Percentiles rank a stretch among this genome's conserved stretches.
Conservation (phyloP, 2,113 vertebrate genomes). For the Pseudorectes ferrugineus region DNA sequence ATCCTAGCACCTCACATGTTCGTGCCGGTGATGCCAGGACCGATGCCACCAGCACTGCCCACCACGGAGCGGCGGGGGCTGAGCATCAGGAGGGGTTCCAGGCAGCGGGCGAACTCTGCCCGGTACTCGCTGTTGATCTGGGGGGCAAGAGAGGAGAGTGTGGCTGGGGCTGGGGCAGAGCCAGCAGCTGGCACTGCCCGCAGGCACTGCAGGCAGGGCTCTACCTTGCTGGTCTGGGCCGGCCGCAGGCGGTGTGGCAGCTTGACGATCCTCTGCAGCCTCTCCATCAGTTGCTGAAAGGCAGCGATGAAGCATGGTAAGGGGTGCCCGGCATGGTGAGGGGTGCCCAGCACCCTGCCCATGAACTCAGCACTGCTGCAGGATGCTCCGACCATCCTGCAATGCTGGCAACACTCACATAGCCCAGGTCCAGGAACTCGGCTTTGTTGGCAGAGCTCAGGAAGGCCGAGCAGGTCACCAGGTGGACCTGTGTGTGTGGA, state of each 20-base stretch:
- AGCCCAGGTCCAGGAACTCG: slow-evolving; percentile 90
- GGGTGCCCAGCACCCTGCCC: no score
- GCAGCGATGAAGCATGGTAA: fast-evolving
- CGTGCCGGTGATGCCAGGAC: slow-evolving; percentile 44
- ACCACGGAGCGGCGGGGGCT: slow-evolving; percentile 70
- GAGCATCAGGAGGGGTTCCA: slow-evolving; percentile 83
- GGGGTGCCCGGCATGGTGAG: neutral
- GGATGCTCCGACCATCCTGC: fast-evolving
- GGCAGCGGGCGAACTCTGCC: slow-evolving; percentile 83
- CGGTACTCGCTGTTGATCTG: slow-evolving; percentile 89
- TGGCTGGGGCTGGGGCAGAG: neutral
- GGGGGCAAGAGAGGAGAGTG: neutral
- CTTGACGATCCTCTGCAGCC: slow-evolving; percentile 85
- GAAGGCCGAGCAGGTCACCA: slow-evolving; percentile 90
- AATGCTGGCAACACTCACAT: slow-evolving; percentile 75
- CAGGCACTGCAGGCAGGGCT: neutral
- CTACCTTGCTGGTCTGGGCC: slow-evolving; percentile 88
- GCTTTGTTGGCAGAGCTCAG: slow-evolving; percentile 90
- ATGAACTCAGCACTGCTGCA: fast-evolving
- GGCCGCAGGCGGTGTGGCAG: slow-evolving; percentile 85
- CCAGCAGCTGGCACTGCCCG: fast-evolving
- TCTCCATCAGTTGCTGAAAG: slow-evolving; percentile 88
- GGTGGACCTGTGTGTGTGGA: slow-evolving; percentile 74
- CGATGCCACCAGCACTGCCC: slow-evolving; percentile 34
- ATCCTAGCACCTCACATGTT: slow-evolving; percentile 58